Evolutionary conservation across 2,888 invertebrate genomes (phyloP).

Genomic region (Pterobdella sp.): DNA sequence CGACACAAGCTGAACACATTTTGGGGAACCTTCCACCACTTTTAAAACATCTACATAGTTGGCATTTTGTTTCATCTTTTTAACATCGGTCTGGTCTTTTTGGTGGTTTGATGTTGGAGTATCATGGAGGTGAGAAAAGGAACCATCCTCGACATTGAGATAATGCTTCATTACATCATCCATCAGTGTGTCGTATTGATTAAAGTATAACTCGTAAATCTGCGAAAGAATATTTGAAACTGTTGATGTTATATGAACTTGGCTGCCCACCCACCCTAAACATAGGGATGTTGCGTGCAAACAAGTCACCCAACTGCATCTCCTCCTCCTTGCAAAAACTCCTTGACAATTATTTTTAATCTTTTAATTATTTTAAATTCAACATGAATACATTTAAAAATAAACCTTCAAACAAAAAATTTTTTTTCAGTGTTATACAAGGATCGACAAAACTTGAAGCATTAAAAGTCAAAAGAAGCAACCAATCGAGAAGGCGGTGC

Average conservation of each 20-base stretch:
- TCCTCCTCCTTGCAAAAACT: background rate
- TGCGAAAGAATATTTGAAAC: background rate
- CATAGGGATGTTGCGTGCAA: constrained; percentile 24
- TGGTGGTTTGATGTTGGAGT: background rate
- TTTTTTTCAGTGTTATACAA: background rate
- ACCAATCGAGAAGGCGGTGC: constrained; percentile 1
- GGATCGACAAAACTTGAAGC: background rate
- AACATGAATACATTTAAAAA: background rate
- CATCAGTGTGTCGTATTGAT: constrained; percentile 10
- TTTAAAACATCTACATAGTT: constrained; percentile 65
- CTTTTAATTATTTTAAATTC: background rate
- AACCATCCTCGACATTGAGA: background rate
- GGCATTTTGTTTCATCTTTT: constrained; percentile 63
- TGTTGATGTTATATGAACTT: background rate
- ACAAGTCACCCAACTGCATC: constrained; percentile 14
- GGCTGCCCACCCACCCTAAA: background rate
- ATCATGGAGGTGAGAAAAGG: too few species aligned
- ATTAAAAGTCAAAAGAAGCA: background rate
- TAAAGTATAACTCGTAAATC: constrained; percentile 21
- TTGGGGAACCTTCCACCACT: constrained; percentile 62
- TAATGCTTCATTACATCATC: background rate
- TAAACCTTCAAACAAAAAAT: background rate
- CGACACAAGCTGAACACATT: constrained; percentile 76
- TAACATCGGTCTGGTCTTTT: constrained; percentile 54
- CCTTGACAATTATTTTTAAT: background rate